A percentile compares a stretch with the other conserved stretches of the same genome.
phyloP scores from a whole-genome alignment of 2,797 vertebrate species.

The Notamacropus eugenii region DNA sequence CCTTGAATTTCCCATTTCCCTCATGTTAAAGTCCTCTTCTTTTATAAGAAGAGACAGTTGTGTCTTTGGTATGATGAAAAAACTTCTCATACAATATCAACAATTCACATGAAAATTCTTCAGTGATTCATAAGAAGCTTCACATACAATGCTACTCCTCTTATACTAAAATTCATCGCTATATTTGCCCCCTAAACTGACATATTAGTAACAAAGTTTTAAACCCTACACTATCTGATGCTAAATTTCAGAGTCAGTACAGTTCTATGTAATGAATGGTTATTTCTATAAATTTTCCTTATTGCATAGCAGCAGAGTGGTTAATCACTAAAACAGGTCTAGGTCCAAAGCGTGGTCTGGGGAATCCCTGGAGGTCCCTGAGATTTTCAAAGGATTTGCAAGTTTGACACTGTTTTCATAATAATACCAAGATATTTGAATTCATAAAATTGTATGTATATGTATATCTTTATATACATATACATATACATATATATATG shows the following conservation, averaged over 20 bases:
- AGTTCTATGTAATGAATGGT: background rate
- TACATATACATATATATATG: accelerated
- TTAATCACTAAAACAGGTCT: background rate
- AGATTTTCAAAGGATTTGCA: background rate
- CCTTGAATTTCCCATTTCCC: background rate
- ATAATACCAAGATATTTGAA: background rate
- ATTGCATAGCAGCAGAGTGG: background rate
- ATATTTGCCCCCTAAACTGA: background rate
- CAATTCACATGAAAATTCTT: background rate
- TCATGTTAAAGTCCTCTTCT: background rate
- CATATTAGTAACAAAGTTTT: too few relatives aligned
- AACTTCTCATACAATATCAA: background rate
- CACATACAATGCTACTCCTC: background rate
- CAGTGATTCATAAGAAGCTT: background rate
- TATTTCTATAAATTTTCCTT: background rate
- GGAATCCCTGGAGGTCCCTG: background rate
- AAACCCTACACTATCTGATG: background rate
- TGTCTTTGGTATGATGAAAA: background rate
- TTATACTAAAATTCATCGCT: background rate
- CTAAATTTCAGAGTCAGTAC: background rate
- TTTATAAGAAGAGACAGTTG: background rate
- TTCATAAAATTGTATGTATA: background rate
- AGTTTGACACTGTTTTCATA: background rate
- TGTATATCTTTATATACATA: background rate
- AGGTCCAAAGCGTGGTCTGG: background rate